A percentile compares a stretch with the other conserved stretches of the same genome.
Evolutionary conservation across 2,797 vertebrate species (phyloP).

Genomic region (Pseudotriccus pelzelni): DNA sequence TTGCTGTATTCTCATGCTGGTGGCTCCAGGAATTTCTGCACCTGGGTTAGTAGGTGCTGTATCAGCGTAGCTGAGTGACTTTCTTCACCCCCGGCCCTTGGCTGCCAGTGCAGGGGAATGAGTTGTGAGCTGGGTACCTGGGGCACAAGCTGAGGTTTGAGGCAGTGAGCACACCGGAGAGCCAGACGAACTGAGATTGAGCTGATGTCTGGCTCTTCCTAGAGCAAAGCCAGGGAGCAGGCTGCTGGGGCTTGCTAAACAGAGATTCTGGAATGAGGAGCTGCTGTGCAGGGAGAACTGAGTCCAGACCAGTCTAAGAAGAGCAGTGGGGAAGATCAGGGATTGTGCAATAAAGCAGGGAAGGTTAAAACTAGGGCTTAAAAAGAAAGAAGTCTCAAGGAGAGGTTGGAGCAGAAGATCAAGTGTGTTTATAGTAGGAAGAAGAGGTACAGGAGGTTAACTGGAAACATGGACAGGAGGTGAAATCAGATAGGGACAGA

Average conservation of each 20-base stretch:
- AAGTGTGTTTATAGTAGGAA: neutral
- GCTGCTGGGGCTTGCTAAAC: neutral
- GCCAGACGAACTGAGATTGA: neutral
- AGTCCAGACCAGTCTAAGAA: neutral
- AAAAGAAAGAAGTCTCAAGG: neutral
- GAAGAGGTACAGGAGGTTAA: neutral
- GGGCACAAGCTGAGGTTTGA: neutral
- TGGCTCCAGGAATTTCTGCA: neutral
- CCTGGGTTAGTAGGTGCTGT: neutral
- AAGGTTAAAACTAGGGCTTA: neutral
- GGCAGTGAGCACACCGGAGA: neutral
- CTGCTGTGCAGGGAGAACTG: neutral
- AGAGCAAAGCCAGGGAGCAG: neutral
- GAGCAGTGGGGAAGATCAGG: neutral
- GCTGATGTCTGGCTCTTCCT: neutral
- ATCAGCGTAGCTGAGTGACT: neutral
- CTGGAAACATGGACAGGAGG: neutral
- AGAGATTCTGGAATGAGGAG: neutral
- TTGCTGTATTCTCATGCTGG: rapidly evolving
- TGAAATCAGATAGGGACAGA: neutral
- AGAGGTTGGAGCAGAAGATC: neutral
- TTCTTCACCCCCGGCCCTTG: neutral
- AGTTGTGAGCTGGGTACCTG: neutral
- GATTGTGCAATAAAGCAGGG: neutral
- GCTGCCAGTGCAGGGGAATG: neutral